A percentile compares a stretch with the other conserved stretches of the same genome.
Evolutionary conservation across 2,888 invertebrate species (phyloP).

Genomic region (Synergus gifuensis): DNA sequence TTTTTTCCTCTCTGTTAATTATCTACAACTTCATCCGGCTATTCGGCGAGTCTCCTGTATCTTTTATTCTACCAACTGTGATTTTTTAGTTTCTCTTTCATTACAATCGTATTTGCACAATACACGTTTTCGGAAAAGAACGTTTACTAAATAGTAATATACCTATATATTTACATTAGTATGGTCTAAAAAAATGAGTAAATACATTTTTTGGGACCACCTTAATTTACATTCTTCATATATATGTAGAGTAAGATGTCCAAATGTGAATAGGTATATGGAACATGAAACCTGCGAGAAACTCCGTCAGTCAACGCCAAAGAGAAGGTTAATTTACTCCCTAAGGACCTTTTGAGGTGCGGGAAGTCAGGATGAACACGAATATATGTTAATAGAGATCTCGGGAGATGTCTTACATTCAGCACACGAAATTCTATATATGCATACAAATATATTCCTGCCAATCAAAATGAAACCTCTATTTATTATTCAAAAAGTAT

Average conservation of each 20-base stretch:
- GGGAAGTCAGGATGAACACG: constrained; percentile 67
- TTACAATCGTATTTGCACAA: not conserved
- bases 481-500: no score
- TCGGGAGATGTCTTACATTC: constrained; percentile 71
- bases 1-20: constrained; percentile 14
- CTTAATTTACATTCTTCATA: not conserved
- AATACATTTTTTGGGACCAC: no score
- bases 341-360: constrained; percentile 57
- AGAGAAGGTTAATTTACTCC: constrained; percentile 68
- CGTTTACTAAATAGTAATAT: no score
- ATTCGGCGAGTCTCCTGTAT: not conserved
- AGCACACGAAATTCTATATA: constrained; percentile 59
- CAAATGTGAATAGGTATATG: not conserved
- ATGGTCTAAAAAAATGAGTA: no score
- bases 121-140: not conserved
- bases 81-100: not conserved
- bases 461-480: not conserved
- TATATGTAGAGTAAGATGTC: not conserved
- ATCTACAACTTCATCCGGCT: not conserved
- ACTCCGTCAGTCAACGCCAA: constrained; percentile 16
- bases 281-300: not conserved
- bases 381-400: constrained; percentile 75
- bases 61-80: not conserved
- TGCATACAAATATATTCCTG: constrained; percentile 13
- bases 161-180: no score